These are phyloP conservation scores for Colostygia pectinataria DNA, from an alignment of 2,888 invertebrate genomes.

Conservation along the genomic window DNA sequence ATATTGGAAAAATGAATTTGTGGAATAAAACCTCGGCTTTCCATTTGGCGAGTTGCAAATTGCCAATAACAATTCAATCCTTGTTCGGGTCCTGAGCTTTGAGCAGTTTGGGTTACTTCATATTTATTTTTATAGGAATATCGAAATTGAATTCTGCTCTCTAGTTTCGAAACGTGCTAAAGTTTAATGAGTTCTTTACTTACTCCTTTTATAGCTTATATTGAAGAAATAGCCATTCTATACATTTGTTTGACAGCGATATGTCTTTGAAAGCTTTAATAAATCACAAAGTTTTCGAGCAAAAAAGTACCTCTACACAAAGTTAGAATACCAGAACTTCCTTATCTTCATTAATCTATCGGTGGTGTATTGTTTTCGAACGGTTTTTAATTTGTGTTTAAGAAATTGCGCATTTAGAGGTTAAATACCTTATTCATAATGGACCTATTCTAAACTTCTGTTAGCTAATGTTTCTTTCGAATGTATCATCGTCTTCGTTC, in stretches of 20 bases:
- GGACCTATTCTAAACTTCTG: too few relatives aligned
- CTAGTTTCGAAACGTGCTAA: background rate
- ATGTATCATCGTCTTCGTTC: too few relatives aligned
- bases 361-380: constrained; percentile 42
- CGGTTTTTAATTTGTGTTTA: constrained; percentile 16
- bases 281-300: constrained; percentile 56
- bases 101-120: constrained; percentile 21
- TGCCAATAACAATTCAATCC: constrained; percentile 36
- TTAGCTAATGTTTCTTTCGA: too few relatives aligned
- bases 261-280: constrained; percentile 54
- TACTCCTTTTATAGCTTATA: constrained; percentile 20
- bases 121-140: constrained; percentile 21
- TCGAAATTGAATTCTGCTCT: constrained; percentile 5
- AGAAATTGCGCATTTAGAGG: too few relatives aligned
- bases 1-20: constrained; percentile 26
- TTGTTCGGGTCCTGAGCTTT: constrained; percentile 27
- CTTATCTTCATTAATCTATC: constrained; percentile 62
- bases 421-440: too few relatives aligned
- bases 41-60: constrained; percentile 31
- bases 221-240: constrained; percentile 26
- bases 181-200: too few relatives aligned
- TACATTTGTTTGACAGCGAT: constrained; percentile 36
- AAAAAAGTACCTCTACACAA: constrained; percentile 51
- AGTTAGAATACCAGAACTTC: constrained; percentile 49
- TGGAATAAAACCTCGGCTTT: constrained; percentile 26